phyloP scores from a whole-genome alignment of 1,140 invertebrate species.

The Drosophila bocki region DNA sequence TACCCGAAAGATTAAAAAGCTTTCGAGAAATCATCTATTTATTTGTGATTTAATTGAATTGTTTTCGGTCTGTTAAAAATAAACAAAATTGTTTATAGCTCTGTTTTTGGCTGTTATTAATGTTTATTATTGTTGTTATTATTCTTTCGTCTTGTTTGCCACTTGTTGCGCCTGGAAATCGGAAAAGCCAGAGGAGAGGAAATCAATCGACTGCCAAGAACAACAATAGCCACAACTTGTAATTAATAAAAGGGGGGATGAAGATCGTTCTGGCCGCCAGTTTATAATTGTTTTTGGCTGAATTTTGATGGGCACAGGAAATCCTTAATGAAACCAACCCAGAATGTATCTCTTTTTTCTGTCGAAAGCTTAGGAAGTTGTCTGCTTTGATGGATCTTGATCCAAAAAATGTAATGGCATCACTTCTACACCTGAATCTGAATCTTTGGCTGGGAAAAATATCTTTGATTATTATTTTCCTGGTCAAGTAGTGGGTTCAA shows the following conservation, averaged over 20 bases:
- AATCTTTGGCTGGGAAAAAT: conserved; percentile 3
- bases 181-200: conserved; percentile 22
- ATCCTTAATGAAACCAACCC: conserved; percentile 68
- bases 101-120: conserved; percentile 25
- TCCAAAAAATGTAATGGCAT: conserved; percentile 1
- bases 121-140: conserved; percentile 34
- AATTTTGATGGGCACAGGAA: conserved; percentile 68
- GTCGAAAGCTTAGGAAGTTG: conserved; percentile 2
- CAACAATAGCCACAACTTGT: conserved; percentile 39
- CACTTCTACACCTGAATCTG: background rate
- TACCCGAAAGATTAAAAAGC: conserved; percentile 62
- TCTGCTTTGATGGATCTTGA: conserved; percentile 40
- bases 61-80: conserved; percentile 71
- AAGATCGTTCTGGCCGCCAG: conserved; percentile 33
- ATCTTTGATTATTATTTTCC: conserved; percentile 30
- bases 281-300: conserved; percentile 74
- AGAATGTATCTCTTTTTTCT: background rate
- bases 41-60: conserved; percentile 83
- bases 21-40: conserved; percentile 71
- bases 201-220: conserved; percentile 44
- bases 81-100: conserved; percentile 61
- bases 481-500: conserved; percentile 51
- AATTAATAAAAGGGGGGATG: conserved; percentile 31
- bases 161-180: conserved; percentile 52
- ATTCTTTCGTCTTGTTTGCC: conserved; percentile 32